Conservation (phyloP, 1,140 invertebrate species). For the Magallana angulata region DNA sequence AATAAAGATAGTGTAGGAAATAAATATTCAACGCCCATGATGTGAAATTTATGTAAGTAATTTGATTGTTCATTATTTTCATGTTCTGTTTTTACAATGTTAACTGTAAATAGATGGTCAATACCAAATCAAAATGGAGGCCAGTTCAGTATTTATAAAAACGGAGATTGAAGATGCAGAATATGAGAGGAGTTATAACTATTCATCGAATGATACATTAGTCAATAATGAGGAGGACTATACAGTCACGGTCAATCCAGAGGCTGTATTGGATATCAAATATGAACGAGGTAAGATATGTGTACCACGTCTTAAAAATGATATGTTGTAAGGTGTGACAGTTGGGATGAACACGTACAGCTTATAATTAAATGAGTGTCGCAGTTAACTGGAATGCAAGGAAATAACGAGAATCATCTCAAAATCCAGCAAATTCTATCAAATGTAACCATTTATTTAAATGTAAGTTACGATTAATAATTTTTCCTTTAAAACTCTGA, state of each 20-base stretch:
- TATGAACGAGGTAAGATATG: slow-evolving; percentile 1
- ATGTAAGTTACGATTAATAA: no score
- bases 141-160: slow-evolving; percentile 10
- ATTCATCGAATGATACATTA: slow-evolving; percentile 3
- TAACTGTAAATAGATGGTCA: neutral
- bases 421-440: no score
- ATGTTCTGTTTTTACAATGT: no score
- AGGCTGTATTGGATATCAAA: slow-evolving; percentile 12
- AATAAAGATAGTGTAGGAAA: no score
- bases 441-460: no score
- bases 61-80: no score
- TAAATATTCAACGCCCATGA: no score
- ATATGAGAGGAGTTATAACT: slow-evolving; percentile 18
- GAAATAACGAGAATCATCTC: no score
- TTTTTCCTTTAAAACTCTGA: no score
- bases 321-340: neutral
- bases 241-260: slow-evolving; percentile 7
- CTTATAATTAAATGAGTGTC: no score
- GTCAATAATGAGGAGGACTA: slow-evolving; percentile 5
- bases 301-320: neutral
- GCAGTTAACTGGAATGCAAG: no score
- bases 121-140: slow-evolving; percentile 11
- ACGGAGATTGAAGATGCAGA: slow-evolving; percentile 8
- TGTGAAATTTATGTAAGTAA: no score
- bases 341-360: neutral